Conservation (phyloP, 53 echinoderm and acorn worm genomes). For the Echinarachnius parma region DNA sequence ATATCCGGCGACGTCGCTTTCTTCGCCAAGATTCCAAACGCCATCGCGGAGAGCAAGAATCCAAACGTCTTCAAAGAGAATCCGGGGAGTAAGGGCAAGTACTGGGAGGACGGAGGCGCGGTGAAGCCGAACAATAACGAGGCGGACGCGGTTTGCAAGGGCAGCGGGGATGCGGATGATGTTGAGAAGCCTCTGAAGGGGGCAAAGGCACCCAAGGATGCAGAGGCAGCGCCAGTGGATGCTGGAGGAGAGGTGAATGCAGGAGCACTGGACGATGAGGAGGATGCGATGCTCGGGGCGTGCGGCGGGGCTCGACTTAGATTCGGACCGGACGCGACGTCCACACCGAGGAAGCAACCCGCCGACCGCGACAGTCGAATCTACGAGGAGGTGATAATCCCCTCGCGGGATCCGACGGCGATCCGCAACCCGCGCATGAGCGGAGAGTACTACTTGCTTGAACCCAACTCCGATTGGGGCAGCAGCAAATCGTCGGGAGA, state of each 20-base stretch:
- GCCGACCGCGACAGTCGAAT: slow-evolving; percentile 14
- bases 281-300: slow-evolving; percentile 32
- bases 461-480: slow-evolving; percentile 15
- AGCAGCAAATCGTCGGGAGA: not conserved
- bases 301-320: slow-evolving; percentile 16
- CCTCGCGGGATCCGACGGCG: slow-evolving; percentile 18
- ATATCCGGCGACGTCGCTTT: slow-evolving; percentile 42
- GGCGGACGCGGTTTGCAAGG: slow-evolving; percentile 9
- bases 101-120: not conserved
- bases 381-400: slow-evolving; percentile 35
- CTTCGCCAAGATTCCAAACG: slow-evolving; percentile 30
- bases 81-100: slow-evolving; percentile 7
- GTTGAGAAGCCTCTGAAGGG: not conserved
- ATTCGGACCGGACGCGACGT: not conserved
- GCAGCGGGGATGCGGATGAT: slow-evolving; percentile 3
- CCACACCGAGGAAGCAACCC: slow-evolving; percentile 23
- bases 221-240: not conserved
- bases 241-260: not conserved
- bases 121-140: slow-evolving; percentile 9
- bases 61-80: slow-evolving; percentile 34
- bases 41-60: slow-evolving; percentile 15
- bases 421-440: slow-evolving; percentile 45
- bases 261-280: not conserved
- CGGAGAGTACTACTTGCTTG: slow-evolving; percentile 45
- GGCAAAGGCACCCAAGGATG: not conserved